phyloP scores from a whole-genome alignment of 35 echinoderm and acorn worm genomes.

The Anneissia japonica region DNA sequence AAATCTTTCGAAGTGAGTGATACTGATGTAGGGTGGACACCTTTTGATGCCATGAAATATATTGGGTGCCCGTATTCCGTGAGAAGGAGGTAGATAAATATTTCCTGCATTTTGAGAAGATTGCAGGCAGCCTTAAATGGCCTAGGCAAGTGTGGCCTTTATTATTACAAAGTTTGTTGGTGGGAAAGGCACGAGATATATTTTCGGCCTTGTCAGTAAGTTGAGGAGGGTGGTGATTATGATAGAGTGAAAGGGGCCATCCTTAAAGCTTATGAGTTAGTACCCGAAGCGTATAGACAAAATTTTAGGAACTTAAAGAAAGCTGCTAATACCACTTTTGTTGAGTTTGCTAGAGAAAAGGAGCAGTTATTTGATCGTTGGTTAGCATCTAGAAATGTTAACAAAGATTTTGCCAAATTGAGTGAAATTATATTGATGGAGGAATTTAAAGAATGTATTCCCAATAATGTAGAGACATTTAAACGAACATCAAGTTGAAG shows the following conservation, averaged over 20 bases:
- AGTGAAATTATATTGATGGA: slow-evolving; percentile 44
- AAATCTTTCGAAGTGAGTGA: too few relatives aligned
- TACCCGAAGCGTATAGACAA: slow-evolving; percentile 57
- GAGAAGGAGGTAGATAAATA: background rate
- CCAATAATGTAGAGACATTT: slow-evolving; percentile 26
- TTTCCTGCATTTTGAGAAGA: background rate
- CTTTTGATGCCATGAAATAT: background rate
- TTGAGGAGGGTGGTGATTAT: slow-evolving; percentile 32
- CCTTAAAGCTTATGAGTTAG: slow-evolving; percentile 47
- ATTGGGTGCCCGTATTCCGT: background rate
- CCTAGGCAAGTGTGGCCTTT: background rate
- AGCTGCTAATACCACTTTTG: slow-evolving; percentile 21
- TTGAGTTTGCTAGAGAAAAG: slow-evolving; percentile 51
- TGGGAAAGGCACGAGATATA: slow-evolving; percentile 39
- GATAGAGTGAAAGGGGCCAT: slow-evolving; percentile 28
- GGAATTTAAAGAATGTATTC: slow-evolving; percentile 38
- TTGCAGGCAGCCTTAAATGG: background rate
- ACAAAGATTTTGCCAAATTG: background rate
- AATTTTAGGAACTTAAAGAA: slow-evolving; percentile 36
- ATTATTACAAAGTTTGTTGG: slow-evolving; percentile 10
- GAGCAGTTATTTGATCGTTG: slow-evolving; percentile 19
- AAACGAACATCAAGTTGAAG: slow-evolving; percentile 5
- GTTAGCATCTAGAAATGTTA: slow-evolving; percentile 24
- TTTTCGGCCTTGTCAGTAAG: slow-evolving; percentile 12
- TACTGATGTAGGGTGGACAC: too few relatives aligned